phyloP scores from a whole-genome alignment of 1,140 invertebrate genomes.

The Diorhabda sublineata region DNA sequence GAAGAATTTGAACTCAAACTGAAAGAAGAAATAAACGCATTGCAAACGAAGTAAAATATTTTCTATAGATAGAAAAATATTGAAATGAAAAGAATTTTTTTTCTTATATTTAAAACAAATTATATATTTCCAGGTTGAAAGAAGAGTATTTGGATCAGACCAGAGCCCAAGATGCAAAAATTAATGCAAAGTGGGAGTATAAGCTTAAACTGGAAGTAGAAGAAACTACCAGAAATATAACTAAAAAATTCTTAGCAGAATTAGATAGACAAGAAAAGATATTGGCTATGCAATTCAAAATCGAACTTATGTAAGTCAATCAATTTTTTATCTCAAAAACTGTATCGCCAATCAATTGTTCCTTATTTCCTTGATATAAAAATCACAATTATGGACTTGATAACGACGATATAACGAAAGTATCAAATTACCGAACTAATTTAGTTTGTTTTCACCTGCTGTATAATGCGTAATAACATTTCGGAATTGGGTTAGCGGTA shows the following conservation, averaged over 20 bases:
- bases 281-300: constrained; percentile 41
- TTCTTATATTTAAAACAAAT: too few relatives aligned
- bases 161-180: neutral
- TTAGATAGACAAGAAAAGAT: constrained; percentile 35
- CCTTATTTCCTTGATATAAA: neutral
- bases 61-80: neutral
- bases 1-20: constrained; percentile 37
- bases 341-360: neutral
- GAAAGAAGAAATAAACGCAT: constrained; percentile 27
- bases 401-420: too few relatives aligned
- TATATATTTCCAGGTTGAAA: neutral
- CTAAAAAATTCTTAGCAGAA: constrained; percentile 42
- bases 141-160: neutral
- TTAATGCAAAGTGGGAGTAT: constrained; percentile 36
- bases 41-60: constrained; percentile 3
- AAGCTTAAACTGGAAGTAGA: constrained; percentile 38
- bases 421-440: too few relatives aligned
- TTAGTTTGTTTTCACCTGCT: too few relatives aligned
- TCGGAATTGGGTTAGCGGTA: too few relatives aligned
- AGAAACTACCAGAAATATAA: constrained; percentile 41
- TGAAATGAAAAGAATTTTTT: too few relatives aligned
- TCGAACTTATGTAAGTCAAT: constrained; percentile 43
- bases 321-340: constrained; percentile 4
- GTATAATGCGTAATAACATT: too few relatives aligned
- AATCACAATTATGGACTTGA: too few relatives aligned